A percentile compares a stretch with the other conserved stretches of the same genome.
phyloP scores from a whole-genome alignment of 2,888 invertebrate genomes.

The Tinea trinotella region DNA sequence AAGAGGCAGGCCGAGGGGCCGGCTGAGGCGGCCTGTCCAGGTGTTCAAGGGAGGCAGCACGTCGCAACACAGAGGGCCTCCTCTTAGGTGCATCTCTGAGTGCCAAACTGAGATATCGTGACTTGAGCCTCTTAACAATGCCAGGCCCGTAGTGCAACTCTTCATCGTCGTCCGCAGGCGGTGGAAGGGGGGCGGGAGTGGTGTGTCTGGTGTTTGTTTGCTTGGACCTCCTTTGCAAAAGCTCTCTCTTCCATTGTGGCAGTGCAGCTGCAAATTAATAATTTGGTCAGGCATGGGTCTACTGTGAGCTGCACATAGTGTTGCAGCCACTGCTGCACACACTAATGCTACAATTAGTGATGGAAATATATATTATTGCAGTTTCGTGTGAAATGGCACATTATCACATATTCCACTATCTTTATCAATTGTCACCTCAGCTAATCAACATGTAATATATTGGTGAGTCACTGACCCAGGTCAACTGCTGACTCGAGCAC shows the following conservation, averaged over 20 bases:
- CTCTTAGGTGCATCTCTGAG: constrained; percentile 80
- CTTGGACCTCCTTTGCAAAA: constrained; percentile 78
- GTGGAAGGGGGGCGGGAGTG: constrained; percentile 40
- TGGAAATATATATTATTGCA: too few relatives aligned
- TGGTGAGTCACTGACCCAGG: constrained; percentile 47
- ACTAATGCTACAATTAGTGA: too few relatives aligned
- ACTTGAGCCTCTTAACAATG: constrained; percentile 89
- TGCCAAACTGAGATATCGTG: constrained; percentile 88
- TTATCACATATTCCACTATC: too few relatives aligned
- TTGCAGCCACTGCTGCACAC: too few relatives aligned
- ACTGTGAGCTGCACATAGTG: too few relatives aligned
- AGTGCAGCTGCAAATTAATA: constrained; percentile 57
- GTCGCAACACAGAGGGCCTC: constrained; percentile 80
- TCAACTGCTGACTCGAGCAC: constrained; percentile 64
- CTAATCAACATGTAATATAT: background rate
- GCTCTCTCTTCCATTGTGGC: constrained; percentile 89
- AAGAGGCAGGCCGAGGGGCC: constrained; percentile 32
- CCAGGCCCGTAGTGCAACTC: constrained; percentile 93
- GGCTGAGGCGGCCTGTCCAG: constrained; percentile 75
- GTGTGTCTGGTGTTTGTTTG: constrained; percentile 32
- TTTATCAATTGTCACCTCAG: too few relatives aligned
- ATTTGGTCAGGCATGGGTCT: background rate
- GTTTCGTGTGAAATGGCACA: too few relatives aligned
- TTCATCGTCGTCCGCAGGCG: constrained; percentile 65
- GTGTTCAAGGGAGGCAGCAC: constrained; percentile 89